Evolutionary conservation across 2,888 invertebrate species (phyloP), one percentile per base, ranked within the genome.

Genomic region (Macaria notata): DNA sequence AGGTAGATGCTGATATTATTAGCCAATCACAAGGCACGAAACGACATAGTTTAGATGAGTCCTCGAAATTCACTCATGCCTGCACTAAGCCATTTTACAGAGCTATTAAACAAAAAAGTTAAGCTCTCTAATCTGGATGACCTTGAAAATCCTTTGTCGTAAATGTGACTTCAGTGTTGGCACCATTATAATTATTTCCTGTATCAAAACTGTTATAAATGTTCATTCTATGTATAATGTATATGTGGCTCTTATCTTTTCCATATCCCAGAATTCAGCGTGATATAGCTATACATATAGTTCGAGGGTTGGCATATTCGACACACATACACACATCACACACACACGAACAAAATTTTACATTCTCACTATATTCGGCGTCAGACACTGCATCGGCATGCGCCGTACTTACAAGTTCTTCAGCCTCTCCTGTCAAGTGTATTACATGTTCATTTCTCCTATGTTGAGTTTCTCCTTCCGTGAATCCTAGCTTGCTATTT

Each of bases 401-500:
- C 81, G 85, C 80, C 82, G 79, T 83, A 74, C 76, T 72, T 78
- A 66, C 74, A 73, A 71, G 4, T 74, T 71, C 79, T 76, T 75
- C 78, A 85, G 85, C 86, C 87, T 84, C 73, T 79, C 81, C 83
- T 76, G 76, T 83, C 75, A 77, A 80, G 76, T 84, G 80, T 85
- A 79, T 75, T 78, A 79, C 68, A 62, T 77, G 74, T 62, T 77
- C 65, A 78, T 80, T 78, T 75, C 68, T 85, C 84, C 83, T 81
- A 71, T 79, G 77, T 75, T 76, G 59, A 56, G 65, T 87, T 86
- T 80, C 81, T 83, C 83, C 84, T 83, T 73, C 79, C 73, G 78
- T 81, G 76, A 76, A 57, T 86, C 90, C 88, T 84, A 71, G 89
- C 89, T 89, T 89, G 89, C 86, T 86, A 80, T 79, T 81, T 72